Base-by-base conservation (phyloP, 2,888 invertebrate species). In the Nesidiocoris tenuis region DNA sequence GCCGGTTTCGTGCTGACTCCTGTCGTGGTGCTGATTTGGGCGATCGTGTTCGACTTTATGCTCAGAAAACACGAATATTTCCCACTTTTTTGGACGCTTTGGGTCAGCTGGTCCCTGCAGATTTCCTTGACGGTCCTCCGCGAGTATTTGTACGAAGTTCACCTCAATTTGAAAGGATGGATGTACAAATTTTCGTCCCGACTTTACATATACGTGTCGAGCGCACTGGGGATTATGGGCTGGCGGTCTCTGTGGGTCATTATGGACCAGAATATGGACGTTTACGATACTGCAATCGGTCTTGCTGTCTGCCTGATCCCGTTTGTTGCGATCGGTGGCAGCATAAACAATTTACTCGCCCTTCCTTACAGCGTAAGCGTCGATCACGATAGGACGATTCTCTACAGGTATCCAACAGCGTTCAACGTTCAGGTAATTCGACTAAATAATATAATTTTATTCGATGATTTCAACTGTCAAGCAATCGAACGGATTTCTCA, bases 321-420 rank as follows among this genome's bases (percentile, higher is more conserved):
- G 61, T 80, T 79, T 61, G 75, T 77, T 74, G 74, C 77, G 39
- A 63, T 84, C 80, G 18, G 24, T 16, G 79, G 79, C 65, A 65
- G 79, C 56, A 77, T 79, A 55, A 76, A 77, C 9, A 81, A 79
- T 63, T 87, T 94, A 59, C 88, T 90, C 74, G 92, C 94, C 19
- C 90, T 93, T 2, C 95, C 95, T 0, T 92, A 92, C 82, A 88
- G 90, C n/a, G 86, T 94, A 16, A 88, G 88, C 59, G 88, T 90
- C 74, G 95, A 95, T 83, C 94, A 93, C 85, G 79, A 78, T 61
- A 67, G 78, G 2, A 78, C 79, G 61, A 77, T 76, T 61, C 78
- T 80, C 67, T 95, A 94, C 84, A 89, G 90, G 79, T 90, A 94
- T 80, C 89, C 90, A 56, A 94, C 94, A 65, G 91, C 93, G 90